phyloP scores from a whole-genome alignment of 2,113 vertebrate species.

The Oceanites oceanicus region DNA sequence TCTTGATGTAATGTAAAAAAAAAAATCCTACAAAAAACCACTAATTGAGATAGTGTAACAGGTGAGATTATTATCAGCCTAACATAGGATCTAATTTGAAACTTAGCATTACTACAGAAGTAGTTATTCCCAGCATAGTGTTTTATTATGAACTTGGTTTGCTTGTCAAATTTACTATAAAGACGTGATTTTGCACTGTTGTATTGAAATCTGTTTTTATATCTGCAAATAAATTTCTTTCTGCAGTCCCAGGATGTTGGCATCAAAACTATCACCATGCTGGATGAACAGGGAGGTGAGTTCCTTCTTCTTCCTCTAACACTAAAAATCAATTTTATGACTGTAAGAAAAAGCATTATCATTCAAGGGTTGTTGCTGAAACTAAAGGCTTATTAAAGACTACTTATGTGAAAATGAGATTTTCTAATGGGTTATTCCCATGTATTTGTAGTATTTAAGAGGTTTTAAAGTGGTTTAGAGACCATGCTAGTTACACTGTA shows the following conservation, averaged over 20 bases:
- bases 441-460: background rate
- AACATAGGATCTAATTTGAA: background rate
- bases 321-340: background rate
- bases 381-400: background rate
- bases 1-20: background rate
- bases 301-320: background rate
- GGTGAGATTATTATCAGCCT: background rate
- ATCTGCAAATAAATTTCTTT: background rate
- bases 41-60: background rate
- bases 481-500: background rate
- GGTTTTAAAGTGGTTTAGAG: background rate
- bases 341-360: background rate
- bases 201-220: background rate
- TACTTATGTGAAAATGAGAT: background rate
- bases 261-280: slow-evolving; percentile 87
- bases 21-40: accelerated
- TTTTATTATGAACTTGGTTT: background rate
- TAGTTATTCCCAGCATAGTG: background rate
- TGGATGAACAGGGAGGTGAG: slow-evolving; percentile 94
- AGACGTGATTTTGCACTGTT: background rate
- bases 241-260: slow-evolving; percentile 87
- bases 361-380: background rate
- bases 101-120: background rate
- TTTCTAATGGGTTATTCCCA: background rate
- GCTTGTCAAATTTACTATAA: background rate